Base-by-base conservation (phyloP, 2,888 invertebrate species). In the Atherix ibis region DNA sequence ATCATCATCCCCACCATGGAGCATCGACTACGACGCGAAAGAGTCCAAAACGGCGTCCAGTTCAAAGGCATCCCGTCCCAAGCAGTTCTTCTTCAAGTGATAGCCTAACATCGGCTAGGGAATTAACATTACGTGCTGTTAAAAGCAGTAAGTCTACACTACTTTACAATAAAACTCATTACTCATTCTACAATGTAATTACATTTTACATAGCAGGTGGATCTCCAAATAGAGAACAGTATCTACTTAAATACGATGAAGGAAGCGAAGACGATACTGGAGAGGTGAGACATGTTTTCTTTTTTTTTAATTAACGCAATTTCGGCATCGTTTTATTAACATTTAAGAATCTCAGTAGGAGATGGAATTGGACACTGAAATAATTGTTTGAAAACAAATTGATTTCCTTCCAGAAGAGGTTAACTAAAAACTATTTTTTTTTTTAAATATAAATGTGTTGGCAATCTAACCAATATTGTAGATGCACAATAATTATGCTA, bases 31-130 rank as follows among this genome's bases (percentile, higher is more conserved):
- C 66, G 9, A 54, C 65, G 33, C 66, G 70, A 43, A 62, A 68
- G 14, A 71, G 70, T 50, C 71, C 72, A 2, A 73, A 73, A 48
- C 56, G 72, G 36, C 56, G 72, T 40, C 56, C 64, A 6, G 54
- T 67, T 27, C 64, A 67, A 27, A 64, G 67, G 34, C 66, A 67
- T 42, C 61, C 65, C 15, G 56, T 68, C 27, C 54, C 58, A 27
- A 70, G 66, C 42, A 69, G 70, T 31, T 70, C 71, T 5, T 71
- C 71, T 3, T 71, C 71, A 28, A 68, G 71, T 3, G 72, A 73
- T 44, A 72, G 71, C 48, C 52, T 72, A 22, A 63, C 61, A 35
- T 68, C 70, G 10, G 56, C 64, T 14, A 60, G 61, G 46, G 66
- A 65, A 42, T 43, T 58, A 14, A 54, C 54, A 18, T 48, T 56